Conservation (phyloP, 2,797 vertebrate genomes). For the Neomorphus geoffroyi region DNA sequence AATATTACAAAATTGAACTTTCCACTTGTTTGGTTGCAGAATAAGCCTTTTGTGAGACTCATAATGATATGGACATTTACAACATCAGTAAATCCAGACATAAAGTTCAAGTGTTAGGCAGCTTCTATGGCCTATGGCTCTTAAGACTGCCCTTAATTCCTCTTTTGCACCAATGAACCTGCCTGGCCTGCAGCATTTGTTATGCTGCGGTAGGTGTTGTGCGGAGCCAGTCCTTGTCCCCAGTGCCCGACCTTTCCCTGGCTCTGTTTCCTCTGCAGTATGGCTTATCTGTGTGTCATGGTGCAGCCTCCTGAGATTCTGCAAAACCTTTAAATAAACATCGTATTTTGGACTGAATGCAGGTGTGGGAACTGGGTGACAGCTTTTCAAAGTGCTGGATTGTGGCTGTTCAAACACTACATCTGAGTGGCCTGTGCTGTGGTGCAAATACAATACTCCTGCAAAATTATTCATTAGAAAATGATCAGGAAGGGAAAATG, state of each 20-base stretch:
- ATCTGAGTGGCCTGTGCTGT: rapidly evolving
- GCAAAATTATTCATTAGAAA: background rate
- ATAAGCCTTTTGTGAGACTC: background rate
- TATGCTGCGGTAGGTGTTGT: background rate
- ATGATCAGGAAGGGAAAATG: background rate
- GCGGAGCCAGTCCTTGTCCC: background rate
- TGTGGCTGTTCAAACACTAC: background rate
- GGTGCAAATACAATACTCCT: background rate
- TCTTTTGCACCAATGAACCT: background rate
- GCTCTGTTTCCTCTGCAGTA: background rate
- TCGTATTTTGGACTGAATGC: background rate
- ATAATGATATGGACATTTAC: background rate
- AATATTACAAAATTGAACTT: background rate
- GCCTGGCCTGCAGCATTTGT: background rate
- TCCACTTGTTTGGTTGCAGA: background rate
- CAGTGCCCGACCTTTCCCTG: background rate
- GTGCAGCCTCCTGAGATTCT: background rate
- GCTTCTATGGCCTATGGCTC: background rate
- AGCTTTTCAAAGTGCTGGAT: background rate
- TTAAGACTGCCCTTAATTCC: background rate
- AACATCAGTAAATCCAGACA: background rate
- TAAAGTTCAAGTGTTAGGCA: background rate
- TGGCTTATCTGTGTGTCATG: background rate
- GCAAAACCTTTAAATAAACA: background rate
- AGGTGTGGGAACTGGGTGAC: rapidly evolving